phyloP scores from a whole-genome alignment of 2,888 invertebrate species.

The Trypoxylon attenuatum region DNA sequence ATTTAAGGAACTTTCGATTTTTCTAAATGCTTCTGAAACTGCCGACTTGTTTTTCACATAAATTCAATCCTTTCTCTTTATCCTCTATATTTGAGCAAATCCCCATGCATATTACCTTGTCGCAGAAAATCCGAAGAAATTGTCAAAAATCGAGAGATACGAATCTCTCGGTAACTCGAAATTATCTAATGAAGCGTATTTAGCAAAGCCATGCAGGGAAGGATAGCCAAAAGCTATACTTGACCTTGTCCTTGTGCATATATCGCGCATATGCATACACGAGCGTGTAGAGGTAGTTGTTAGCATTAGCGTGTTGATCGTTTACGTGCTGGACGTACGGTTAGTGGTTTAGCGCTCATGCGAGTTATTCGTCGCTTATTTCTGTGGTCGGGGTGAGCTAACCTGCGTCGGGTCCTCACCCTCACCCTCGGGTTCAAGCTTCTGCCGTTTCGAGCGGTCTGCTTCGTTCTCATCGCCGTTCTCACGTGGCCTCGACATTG shows the following conservation, averaged over 20 bases:
- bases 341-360: slow-evolving; percentile 66
- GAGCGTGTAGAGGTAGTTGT: slow-evolving; percentile 25
- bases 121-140: too few relatives aligned
- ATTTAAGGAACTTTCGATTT: too few relatives aligned
- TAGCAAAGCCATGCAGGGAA: slow-evolving; percentile 45
- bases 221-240: slow-evolving; percentile 63
- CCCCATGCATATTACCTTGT: too few relatives aligned
- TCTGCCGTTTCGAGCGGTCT: slow-evolving; percentile 70
- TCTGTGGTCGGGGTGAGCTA: slow-evolving; percentile 67
- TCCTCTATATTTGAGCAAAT: too few relatives aligned
- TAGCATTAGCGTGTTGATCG: slow-evolving; percentile 53
- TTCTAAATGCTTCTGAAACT: too few relatives aligned
- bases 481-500: slow-evolving; percentile 67
- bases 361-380: slow-evolving; percentile 54
- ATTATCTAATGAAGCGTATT: too few relatives aligned
- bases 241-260: slow-evolving; percentile 68
- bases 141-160: too few relatives aligned
- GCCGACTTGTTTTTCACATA: too few relatives aligned
- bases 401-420: slow-evolving; percentile 73
- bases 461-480: slow-evolving; percentile 68
- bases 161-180: too few relatives aligned
- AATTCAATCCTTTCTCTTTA: too few relatives aligned
- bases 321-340: slow-evolving; percentile 59
- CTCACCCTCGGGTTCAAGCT: slow-evolving; percentile 71
- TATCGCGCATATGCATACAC: slow-evolving; percentile 32